A percentile compares a stretch with the other conserved stretches of the same genome.
phyloP scores from a whole-genome alignment of 2,113 vertebrate species.

The Mormyrus lacerda region DNA sequence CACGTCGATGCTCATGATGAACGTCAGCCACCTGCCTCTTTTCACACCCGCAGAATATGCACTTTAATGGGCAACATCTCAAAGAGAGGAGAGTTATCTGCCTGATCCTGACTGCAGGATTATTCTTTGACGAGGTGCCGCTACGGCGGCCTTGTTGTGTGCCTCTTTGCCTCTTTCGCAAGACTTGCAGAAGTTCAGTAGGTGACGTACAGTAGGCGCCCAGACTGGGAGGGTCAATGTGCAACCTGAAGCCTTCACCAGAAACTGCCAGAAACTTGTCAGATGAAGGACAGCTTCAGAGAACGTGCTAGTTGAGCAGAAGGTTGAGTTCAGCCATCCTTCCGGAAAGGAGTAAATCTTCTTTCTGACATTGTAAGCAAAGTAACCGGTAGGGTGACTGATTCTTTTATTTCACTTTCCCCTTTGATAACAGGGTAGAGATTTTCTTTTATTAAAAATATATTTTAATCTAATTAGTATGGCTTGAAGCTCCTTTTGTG shows the following conservation, averaged over 20 bases:
- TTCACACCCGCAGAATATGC: not conserved
- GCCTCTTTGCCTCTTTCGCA: not conserved
- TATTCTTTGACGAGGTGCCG: not conserved
- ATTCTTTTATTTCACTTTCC: not conserved
- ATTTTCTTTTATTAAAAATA: not conserved
- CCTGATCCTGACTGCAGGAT: not conserved
- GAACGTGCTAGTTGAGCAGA: not conserved
- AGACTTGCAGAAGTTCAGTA: not conserved
- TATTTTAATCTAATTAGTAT: slow-evolving; percentile 2
- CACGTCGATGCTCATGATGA: not conserved
- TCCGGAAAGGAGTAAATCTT: not conserved
- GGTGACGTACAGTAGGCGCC: not conserved
- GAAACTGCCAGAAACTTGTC: not conserved
- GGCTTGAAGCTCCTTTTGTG: slow-evolving; percentile 3
- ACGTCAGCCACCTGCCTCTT: not conserved
- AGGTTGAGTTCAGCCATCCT: not conserved
- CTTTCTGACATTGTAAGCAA: not conserved
- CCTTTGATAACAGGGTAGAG: not conserved
- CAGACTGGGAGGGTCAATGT: not conserved
- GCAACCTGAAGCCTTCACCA: not conserved
- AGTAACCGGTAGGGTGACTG: not conserved
- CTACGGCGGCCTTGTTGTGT: not conserved
- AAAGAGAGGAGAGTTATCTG: not conserved
- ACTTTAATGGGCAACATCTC: not conserved
- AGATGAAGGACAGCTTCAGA: not conserved